Percentiles rank a stretch among this genome's conserved stretches.
phyloP scores from a whole-genome alignment of 2,888 invertebrate genomes.

The Amblyteles armatorius region DNA sequence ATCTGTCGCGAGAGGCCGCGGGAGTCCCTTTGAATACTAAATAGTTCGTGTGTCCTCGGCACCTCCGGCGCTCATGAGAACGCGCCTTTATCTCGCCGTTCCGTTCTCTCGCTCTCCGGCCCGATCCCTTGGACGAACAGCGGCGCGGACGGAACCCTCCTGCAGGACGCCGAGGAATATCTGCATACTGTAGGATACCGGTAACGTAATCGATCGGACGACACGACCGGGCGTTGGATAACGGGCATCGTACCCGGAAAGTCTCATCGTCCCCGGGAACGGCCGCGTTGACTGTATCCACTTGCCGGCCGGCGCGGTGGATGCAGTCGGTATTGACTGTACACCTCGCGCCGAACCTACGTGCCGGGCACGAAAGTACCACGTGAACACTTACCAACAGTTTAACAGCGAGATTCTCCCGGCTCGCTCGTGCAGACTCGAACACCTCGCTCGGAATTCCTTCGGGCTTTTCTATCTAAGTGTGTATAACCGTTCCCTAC shows the following conservation, averaged over 20 bases:
- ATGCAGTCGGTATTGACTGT: slow-evolving; percentile 24
- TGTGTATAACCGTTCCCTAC: neutral
- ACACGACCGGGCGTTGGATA: slow-evolving; percentile 33
- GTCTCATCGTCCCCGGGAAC: slow-evolving; percentile 45
- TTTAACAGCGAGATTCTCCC: slow-evolving; percentile 11
- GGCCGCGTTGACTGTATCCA: slow-evolving; percentile 3
- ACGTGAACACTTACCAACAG: slow-evolving; percentile 34
- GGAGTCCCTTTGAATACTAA: slow-evolving; percentile 80
- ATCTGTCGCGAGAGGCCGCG: slow-evolving; percentile 68
- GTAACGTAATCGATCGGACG: slow-evolving; percentile 62
- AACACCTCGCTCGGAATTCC: slow-evolving; percentile 6
- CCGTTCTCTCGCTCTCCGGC: slow-evolving; percentile 1
- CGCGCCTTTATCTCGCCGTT: slow-evolving; percentile 13
- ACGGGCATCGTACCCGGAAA: slow-evolving; percentile 46
- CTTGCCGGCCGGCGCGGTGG: slow-evolving; percentile 19
- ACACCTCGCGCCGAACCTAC: slow-evolving; percentile 23
- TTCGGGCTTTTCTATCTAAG: neutral
- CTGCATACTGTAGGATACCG: slow-evolving; percentile 50
- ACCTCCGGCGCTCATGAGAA: slow-evolving; percentile 33
- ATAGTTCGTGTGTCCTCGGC: slow-evolving; percentile 71
- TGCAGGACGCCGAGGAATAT: slow-evolving; percentile 28
- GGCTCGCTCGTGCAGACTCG: neutral
- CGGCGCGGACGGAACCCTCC: neutral
- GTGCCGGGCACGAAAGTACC: slow-evolving; percentile 12
- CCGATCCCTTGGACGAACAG: slow-evolving; percentile 16